These are phyloP conservation scores for Monopterus albus DNA, from an alignment of 2,113 vertebrate genomes.

Conservation along the genomic window DNA sequence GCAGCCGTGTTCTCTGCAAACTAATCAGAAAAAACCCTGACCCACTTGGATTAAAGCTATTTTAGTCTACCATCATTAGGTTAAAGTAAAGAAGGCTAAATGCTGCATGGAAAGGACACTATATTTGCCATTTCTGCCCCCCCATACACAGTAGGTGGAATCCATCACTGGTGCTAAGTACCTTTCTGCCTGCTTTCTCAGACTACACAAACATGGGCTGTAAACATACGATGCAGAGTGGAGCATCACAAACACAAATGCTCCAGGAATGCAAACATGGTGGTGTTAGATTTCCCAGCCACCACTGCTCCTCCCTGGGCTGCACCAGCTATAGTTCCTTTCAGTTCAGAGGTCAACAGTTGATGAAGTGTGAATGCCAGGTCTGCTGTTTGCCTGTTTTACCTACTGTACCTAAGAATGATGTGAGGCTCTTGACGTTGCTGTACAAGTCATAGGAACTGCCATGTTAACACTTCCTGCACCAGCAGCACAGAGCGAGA, in stretches of 20 bases:
- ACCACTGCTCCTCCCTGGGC: slow-evolving; percentile 39
- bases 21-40: slow-evolving; percentile 29
- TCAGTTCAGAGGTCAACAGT: slow-evolving; percentile 65
- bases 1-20: slow-evolving; percentile 4
- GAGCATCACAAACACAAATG: slow-evolving; percentile 58
- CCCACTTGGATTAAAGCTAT: slow-evolving; percentile 50
- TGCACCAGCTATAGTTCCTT: slow-evolving; percentile 40
- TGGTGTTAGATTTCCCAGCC: slow-evolving; percentile 75
- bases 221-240: slow-evolving; percentile 57
- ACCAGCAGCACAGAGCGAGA: slow-evolving; percentile 1
- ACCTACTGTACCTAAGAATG: neutral
- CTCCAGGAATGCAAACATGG: slow-evolving; percentile 71
- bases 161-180: slow-evolving; percentile 50
- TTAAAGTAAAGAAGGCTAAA: slow-evolving; percentile 30
- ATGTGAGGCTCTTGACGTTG: neutral
- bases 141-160: slow-evolving; percentile 47
- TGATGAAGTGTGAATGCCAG: slow-evolving; percentile 43
- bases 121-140: neutral
- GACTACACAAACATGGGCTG: slow-evolving; percentile 62
- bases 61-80: slow-evolving; percentile 19
- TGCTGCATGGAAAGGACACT: slow-evolving; percentile 3
- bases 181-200: slow-evolving; percentile 42
- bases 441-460: slow-evolving; percentile 2
- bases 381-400: slow-evolving; percentile 12
- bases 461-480: slow-evolving; percentile 13